These are phyloP conservation scores for Cyprinus carpio DNA, from an alignment of 2,113 vertebrate genomes.

Conservation along the genomic window DNA sequence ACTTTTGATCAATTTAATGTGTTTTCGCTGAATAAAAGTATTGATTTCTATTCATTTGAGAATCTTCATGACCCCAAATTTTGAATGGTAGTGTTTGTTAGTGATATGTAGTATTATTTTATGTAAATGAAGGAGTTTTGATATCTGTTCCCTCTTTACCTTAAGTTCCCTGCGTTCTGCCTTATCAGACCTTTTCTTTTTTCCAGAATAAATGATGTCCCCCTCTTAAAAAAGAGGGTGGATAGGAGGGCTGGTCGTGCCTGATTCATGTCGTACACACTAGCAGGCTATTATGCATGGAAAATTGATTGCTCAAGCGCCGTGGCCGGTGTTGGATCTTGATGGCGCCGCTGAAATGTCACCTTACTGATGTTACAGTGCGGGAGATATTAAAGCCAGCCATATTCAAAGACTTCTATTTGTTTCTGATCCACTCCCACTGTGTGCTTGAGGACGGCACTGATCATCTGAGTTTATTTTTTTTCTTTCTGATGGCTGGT, in stretches of 20 bases:
- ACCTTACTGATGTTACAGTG: constrained; percentile 80
- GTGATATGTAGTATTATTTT: neutral
- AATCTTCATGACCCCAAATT: neutral
- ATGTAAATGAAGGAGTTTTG: neutral
- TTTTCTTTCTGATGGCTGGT: constrained; percentile 46
- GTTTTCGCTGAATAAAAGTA: neutral
- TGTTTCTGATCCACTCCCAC: constrained; percentile 68
- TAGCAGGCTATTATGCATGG: constrained; percentile 75
- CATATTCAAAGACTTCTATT: constrained; percentile 68
- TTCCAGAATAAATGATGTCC: constrained; percentile 62
- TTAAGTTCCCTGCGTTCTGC: constrained; percentile 58
- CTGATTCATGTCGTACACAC: constrained; percentile 78
- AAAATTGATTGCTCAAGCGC: constrained; percentile 81
- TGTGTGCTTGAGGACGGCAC: constrained; percentile 63
- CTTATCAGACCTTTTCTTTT: constrained; percentile 61
- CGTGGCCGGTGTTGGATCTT: constrained; percentile 77
- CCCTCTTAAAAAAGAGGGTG: constrained; percentile 65
- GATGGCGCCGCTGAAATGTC: constrained; percentile 82
- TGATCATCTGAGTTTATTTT: constrained; percentile 56
- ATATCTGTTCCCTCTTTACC: constrained; percentile 35
- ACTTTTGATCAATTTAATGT: neutral
- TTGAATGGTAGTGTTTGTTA: neutral
- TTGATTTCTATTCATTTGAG: neutral
- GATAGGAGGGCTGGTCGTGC: constrained; percentile 57
- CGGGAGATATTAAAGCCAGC: constrained; percentile 67